Base-by-base conservation (phyloP, 1,140 invertebrate genomes). In the Papilio aristodemus region DNA sequence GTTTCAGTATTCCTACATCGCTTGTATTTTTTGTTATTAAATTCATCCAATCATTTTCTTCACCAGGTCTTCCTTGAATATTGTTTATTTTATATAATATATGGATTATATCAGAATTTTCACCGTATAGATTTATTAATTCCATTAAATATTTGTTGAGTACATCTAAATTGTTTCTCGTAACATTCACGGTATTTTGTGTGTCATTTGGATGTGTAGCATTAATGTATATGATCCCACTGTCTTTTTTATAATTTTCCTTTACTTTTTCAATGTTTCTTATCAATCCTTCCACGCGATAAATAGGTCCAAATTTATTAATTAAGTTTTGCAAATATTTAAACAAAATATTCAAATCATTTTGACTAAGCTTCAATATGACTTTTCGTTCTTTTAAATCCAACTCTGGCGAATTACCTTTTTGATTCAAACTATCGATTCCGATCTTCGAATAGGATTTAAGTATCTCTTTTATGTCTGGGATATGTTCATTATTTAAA, bases 71-170 rank as follows among this genome's bases (percentile, higher is more conserved):
- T 11, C 9, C 32, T 38, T 32, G 11, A 9, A 62, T 39, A 3
- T 62, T 19, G 17, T 62, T 62, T 37, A 62, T 36, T 62, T 17
- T 62, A 17, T 22, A 38, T 62, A 62, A 38, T 62, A 62, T 38
- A 22, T 62, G 59, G 0, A 37, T 0, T 37, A 62, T 62, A 38
- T 62, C n/a, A 62, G 59, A 1, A 38, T 62, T 38, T 14, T 22
- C 32, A 36, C 59, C 59, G 11, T 62, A 62, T 11, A 37, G n/a
- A 4, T 38, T 10, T 11, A 62, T 37, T 10, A 62, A 38, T 9
- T 62, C 36, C 10, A 62, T 19, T 37, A 62, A 9, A 62, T 62
- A 19, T 38, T 59, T 59, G n/a, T 59, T 59, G 8, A 37, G 10
- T 5, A 59, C n/a, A 14, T 59, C 27, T 37, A 59, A 59, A 59